Evolutionary conservation across 2,888 invertebrate species (phyloP).

Genomic region (Pseudeuparius sepicola): DNA sequence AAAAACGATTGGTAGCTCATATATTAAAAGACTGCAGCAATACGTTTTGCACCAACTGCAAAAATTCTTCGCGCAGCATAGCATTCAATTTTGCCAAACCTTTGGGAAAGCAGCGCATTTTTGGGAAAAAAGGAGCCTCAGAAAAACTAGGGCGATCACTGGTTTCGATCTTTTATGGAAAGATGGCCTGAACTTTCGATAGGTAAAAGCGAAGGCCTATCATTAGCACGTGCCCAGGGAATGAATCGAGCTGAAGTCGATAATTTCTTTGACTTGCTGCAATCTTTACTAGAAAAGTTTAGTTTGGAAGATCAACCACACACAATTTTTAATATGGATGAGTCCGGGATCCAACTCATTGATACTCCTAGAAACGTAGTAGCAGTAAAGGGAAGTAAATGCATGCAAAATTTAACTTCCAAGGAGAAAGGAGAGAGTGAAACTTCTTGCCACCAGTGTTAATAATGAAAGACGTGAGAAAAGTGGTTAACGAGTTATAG

Average conservation of each 20-base stretch:
- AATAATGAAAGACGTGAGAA: constrained; percentile 21
- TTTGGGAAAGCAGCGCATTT: too few species aligned
- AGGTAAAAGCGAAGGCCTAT: constrained; percentile 14
- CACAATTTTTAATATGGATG: constrained; percentile 16
- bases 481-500: constrained; percentile 18
- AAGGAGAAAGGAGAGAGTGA: constrained; percentile 17
- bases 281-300: constrained; percentile 11
- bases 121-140: too few species aligned
- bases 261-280: constrained; percentile 16
- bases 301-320: constrained; percentile 16
- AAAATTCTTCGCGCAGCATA: too few species aligned
- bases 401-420: constrained; percentile 12
- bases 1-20: too few species aligned
- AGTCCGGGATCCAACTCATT: constrained; percentile 16
- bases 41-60: too few species aligned
- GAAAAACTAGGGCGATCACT: too few species aligned
- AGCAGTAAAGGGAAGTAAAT: constrained; percentile 12
- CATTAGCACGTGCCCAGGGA: constrained; percentile 13
- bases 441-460: constrained; percentile 16
- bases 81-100: too few species aligned
- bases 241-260: constrained; percentile 17
- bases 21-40: too few species aligned
- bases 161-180: too few species aligned
- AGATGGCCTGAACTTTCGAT: too few species aligned
- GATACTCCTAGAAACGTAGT: constrained; percentile 14